Base-by-base conservation (phyloP, 2,888 invertebrate genomes). In the Drosophila acutilabella region DNA sequence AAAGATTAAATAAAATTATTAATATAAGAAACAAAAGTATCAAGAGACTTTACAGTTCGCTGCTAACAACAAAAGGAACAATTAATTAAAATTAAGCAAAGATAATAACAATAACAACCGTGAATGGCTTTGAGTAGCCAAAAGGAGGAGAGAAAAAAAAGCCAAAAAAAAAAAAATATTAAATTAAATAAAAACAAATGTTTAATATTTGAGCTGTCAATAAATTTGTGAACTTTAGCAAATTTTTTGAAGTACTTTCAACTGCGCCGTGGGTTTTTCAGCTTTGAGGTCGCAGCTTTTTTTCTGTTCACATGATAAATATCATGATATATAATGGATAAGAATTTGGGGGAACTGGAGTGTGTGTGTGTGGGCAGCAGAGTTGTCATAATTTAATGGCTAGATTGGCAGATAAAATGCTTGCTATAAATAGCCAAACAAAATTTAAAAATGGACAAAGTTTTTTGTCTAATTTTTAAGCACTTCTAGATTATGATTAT, bases 71-170 rank as follows among this genome's bases (percentile, higher is more conserved):
- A 82, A 80, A 78, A 72, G 78, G 53, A 40, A 80, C 78, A 81
- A 82, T 82, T 83, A 85, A 85, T 85, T 82, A 73, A 85, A 83
- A 82, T 85, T 72, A 76, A 80, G 48, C 68, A 58, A 70, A 78
- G 64, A 64, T 56, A 71, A 64, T 57, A 58, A 56, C 58, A 60
- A 51, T 18, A 52, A 51, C 42, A 61, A 8, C 30, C 36, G 36
- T 41, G 36, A 26, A 50, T 20, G 16, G 42, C 8, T 8, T 8
- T 7, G 4, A 4, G 1, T 7, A 4, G 10, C 18, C 26, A 26
- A n/a, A n/a, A n/a, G 6, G 18, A 33, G 14, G 5, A 8, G 11
- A 14, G 23, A 23, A 13, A 40, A 40, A 51, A 26, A 53, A 50
- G 7, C 30, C 20, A 52, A 53, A 50, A 33, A 56, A 61, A 54